A percentile compares a stretch with the other conserved stretches of the same genome.
These are phyloP conservation scores for Chrysogorgia sp. DNA, from an alignment of 92 coral and sea anemone genomes.

Conservation along the genomic window DNA sequence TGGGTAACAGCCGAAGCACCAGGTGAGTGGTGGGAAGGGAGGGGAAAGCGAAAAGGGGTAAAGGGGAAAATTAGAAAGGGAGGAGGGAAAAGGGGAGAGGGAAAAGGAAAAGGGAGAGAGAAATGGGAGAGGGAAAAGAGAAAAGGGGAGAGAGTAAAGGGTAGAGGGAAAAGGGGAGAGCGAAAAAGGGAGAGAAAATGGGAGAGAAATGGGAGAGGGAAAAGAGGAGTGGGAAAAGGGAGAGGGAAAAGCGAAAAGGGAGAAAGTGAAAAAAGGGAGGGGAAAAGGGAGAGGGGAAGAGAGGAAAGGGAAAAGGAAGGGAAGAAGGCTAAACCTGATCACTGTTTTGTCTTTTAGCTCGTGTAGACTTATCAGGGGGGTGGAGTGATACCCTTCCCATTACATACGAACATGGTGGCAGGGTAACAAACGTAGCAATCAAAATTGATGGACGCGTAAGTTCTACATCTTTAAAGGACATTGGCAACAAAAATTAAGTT, in stretches of 20 bases:
- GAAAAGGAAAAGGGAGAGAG: background rate
- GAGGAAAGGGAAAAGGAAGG: background rate
- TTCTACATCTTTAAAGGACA: background rate
- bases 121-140: no score
- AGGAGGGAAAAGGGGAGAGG: background rate
- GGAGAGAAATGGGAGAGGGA: no score
- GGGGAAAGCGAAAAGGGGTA: no score
- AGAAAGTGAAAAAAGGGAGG: no score
- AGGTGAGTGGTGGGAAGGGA: constrained; percentile 48
- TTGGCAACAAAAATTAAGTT: background rate
- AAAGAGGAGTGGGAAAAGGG: background rate
- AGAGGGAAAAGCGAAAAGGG: no score
- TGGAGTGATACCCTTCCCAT: constrained; percentile 98
- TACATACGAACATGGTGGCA: constrained; percentile 86
- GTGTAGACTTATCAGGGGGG: constrained; percentile 91
- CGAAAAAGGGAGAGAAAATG: no score
- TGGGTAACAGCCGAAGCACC: constrained; percentile 96
- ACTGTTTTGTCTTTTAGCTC: constrained; percentile 59
- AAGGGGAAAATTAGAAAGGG: no score
- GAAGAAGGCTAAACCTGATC: no score
- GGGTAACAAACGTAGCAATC: constrained; percentile 80
- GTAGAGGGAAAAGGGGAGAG: no score
- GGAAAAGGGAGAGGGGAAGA: background rate
- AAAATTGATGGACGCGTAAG: constrained; percentile 79
- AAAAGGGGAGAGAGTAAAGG: no score